These are phyloP conservation scores for Larimichthys crocea DNA, from an alignment of 2,113 vertebrate genomes.

Conservation along the genomic window DNA sequence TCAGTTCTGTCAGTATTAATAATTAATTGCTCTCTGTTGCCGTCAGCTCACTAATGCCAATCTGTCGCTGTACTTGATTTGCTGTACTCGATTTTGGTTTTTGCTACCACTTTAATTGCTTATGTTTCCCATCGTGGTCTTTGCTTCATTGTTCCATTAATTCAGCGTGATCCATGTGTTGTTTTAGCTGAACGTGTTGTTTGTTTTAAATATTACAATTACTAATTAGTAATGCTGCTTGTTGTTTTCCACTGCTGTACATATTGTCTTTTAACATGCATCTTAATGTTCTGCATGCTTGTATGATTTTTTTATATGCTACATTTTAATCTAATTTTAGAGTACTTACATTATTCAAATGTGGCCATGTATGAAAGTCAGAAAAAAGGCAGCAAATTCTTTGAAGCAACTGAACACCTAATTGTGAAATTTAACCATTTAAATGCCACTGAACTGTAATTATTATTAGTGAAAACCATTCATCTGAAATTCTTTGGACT, in stretches of 20 bases:
- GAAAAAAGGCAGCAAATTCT: not conserved
- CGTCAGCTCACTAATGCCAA: constrained; percentile 48
- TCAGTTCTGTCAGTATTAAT: constrained; percentile 57
- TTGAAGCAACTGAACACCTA: no score
- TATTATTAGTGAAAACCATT: not conserved
- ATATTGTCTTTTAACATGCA: constrained; percentile 7
- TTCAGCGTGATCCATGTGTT: constrained; percentile 40
- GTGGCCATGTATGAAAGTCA: not conserved
- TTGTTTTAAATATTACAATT: constrained; percentile 37
- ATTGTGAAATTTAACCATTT: not conserved
- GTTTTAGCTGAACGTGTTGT: constrained; percentile 11
- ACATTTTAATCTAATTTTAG: not conserved
- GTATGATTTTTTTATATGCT: not conserved
- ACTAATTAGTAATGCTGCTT: constrained; percentile 16
- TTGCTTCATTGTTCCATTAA: constrained; percentile 41
- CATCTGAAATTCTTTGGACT: no score
- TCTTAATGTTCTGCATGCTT: not conserved
- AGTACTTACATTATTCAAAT: not conserved
- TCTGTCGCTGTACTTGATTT: constrained; percentile 47
- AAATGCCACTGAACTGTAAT: not conserved
- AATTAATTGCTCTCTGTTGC: constrained; percentile 49
- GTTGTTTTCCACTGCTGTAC: not conserved
- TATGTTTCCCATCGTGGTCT: constrained; percentile 9
- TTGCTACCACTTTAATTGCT: constrained; percentile 35
- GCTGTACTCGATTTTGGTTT: constrained; percentile 33